Evolutionary conservation across 2,797 vertebrate species (phyloP).

Genomic region (Uromys caudimaculatus): DNA sequence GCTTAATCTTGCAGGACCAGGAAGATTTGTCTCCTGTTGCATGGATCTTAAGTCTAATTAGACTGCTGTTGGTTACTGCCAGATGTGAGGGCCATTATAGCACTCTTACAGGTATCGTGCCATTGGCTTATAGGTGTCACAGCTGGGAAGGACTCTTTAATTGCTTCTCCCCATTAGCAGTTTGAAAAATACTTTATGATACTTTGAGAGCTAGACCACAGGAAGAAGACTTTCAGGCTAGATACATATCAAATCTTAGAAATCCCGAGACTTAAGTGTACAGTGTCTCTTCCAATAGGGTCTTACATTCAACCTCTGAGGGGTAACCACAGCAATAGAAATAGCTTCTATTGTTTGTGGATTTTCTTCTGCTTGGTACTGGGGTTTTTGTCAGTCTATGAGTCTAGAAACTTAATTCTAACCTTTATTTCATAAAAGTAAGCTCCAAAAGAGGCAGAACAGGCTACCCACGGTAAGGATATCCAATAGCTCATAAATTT

Average conservation of each 20-base stretch:
- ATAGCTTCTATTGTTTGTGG: background rate
- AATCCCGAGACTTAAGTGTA: no score
- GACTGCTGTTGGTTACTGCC: background rate
- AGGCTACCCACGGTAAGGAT: conserved; percentile 1
- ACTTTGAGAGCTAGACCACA: background rate
- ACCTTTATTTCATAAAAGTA: conserved; percentile 11
- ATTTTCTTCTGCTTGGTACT: background rate
- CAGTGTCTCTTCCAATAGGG: background rate
- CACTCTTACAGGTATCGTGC: background rate
- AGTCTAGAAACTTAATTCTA: background rate
- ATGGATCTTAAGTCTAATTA: background rate
- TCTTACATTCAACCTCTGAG: background rate
- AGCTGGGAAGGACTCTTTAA: background rate
- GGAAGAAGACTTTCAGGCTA: background rate
- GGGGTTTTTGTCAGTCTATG: background rate
- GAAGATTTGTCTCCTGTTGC: background rate
- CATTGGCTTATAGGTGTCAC: background rate
- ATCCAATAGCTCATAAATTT: conserved; percentile 40
- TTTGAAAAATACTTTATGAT: background rate
- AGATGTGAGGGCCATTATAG: no score
- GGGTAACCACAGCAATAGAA: background rate
- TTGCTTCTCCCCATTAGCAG: background rate
- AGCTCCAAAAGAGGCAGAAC: background rate
- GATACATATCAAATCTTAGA: background rate
- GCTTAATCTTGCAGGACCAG: background rate